Base-by-base conservation (phyloP, 1,140 invertebrate genomes). In the Coptotermes formosanus region DNA sequence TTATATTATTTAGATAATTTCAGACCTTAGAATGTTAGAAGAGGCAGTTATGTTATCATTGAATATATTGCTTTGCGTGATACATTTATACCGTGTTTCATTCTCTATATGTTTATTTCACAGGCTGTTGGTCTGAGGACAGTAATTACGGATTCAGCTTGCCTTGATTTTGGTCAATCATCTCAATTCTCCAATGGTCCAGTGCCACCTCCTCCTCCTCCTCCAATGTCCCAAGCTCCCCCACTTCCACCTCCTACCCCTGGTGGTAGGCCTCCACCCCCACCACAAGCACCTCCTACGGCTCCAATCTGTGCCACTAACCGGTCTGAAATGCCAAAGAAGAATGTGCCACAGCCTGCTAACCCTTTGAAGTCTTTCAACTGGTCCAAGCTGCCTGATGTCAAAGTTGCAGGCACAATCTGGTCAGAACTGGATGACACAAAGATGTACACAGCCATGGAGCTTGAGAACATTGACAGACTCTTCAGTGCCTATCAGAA, bases 301-400 rank as follows among this genome's bases (percentile, higher is more conserved):
- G 82, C 87, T 87, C 52, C 87, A 87, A 0, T 88, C 87, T 44
- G 69, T 82, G 48, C 86, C 12, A 83, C 86, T 0, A 86, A 45
- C 12, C 82, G 43, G 44, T 45, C 85, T 3, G 25, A 85, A 11
- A 89, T 91, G 83, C 92, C 92, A 59, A 94, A 94, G 88, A 96
- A 96, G 89, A 95, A 96, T 88, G 95, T 97, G 86, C 98, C 97
- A 87, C 96, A 98, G 89, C 96, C 98, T 11, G 94, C 95, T 32
- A 97, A 97, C 91, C 97, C 98, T 0, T 91, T 99, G 4, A 99
- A 99, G 90, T 98, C 97, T 45, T 98, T 99, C 92, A 99, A 99
- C 91, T 99, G 98, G 98, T 97, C 96, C 14, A 98, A 98, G 89
- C 92, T 99, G 87, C 96, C 97, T 1, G 97, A 98, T 88, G 94